Evolutionary conservation across 2,888 invertebrate species (phyloP).

Genomic region (Diadegma fenestrale): DNA sequence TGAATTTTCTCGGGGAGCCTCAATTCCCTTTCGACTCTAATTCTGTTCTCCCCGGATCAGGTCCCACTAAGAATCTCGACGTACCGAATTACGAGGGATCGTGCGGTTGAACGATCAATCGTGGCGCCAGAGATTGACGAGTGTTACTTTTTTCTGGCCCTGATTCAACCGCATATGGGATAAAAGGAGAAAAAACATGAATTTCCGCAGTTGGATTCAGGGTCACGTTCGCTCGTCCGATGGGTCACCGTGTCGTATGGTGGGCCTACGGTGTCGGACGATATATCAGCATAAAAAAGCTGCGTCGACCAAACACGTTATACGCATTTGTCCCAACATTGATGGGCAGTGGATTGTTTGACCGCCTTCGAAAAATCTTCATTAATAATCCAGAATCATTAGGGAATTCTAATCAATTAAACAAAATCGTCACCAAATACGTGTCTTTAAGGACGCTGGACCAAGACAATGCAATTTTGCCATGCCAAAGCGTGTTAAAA

Average conservation of each 20-base stretch:
- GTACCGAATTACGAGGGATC: conserved; percentile 26
- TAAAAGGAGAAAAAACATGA: conserved; percentile 14
- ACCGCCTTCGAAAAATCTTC: background rate
- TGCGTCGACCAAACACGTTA: conserved; percentile 19
- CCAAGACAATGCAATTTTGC: too few species aligned
- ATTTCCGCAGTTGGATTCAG: conserved; percentile 12
- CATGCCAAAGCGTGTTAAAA: too few species aligned
- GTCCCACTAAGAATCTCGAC: conserved; percentile 36
- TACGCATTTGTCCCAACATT: conserved; percentile 6
- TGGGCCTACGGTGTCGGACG: conserved; percentile 27
- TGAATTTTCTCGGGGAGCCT: background rate
- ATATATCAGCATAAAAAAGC: conserved; percentile 45
- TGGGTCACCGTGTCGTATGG: conserved; percentile 25
- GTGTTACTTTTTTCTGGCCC: conserved; percentile 11
- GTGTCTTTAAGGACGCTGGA: too few species aligned
- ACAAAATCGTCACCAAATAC: background rate
- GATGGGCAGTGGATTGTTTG: background rate
- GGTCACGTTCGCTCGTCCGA: conserved; percentile 39
- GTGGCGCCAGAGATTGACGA: conserved; percentile 17
- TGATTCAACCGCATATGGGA: background rate
- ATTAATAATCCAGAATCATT: background rate
- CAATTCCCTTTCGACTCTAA: too few species aligned
- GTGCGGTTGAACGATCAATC: conserved; percentile 52
- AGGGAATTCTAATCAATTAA: background rate
- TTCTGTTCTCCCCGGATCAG: background rate